Evolutionary conservation across 2,888 invertebrate genomes (phyloP), one percentile per base, ranked within the genome.

Genomic region (Anodontia alba): DNA sequence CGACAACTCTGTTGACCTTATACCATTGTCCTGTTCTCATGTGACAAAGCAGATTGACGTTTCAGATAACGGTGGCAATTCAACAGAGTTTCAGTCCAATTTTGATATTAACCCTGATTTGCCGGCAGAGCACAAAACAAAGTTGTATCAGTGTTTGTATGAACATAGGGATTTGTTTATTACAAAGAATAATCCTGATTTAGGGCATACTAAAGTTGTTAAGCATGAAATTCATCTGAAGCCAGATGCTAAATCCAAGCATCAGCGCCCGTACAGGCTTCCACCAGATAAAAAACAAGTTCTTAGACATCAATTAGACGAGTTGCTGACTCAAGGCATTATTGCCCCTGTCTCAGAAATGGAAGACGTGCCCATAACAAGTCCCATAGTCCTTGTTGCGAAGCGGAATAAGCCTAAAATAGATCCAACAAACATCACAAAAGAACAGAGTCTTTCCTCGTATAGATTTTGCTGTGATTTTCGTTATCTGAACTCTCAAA

Each of bases 381-480:
- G 81, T 51, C 76, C 73, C 20, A 76, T 81, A 26, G 76, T 83
- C 26, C 74, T 78, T 43, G 80, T 81, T n/a, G 29, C 78, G n/a
- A 81, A 81, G 54, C 46, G 73, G 8, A 76, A 73, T 31, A 78
- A 84, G 33, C 70, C 69, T 7, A 76, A 69, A 70, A 36, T 76
- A 23, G 76, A 76, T 31, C 76, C 76, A 17, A n/a, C 42, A 5
- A 46, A 72, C 38, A 66, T 49, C 0, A 73, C 78, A 17, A 12
- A 23, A 29, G 78, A 82, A 68, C 66, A 80, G 29, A 86, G 81
- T 75, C 38, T 86, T 31, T 72, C 67, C 20, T 80, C 72, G 7
- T 81, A 68, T 62, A 54, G 74, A 10, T 86, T 86, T 57, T 86
- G 81, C 72, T 70, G 66, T 46, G 81, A 86, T 79, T 85, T 68